Evolutionary conservation across 1,140 invertebrate genomes (phyloP), one percentile per base, ranked within the genome.

Genomic region (Aricia agestis): DNA sequence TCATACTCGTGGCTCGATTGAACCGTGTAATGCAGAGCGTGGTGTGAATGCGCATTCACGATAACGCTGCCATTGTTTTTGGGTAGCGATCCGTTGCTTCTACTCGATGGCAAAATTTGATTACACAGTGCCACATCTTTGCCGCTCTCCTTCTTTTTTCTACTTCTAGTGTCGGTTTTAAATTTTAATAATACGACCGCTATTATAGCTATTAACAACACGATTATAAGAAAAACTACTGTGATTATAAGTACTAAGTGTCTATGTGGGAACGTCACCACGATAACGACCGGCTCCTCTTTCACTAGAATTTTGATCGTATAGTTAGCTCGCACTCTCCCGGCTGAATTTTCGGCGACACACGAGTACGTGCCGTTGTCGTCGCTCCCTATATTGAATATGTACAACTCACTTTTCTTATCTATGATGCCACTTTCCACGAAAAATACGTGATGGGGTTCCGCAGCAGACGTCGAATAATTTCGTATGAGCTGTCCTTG

Each of bases 321-420:
- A 70, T 96, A 96, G 80, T 97, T 97, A 2, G 95, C 94, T 70
- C 94, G 93, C 0, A 94, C 92, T 68, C 92, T 93, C 15, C 97
- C 97, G 0, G 96, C 97, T 6, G 95, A 93, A 80, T 98, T 98
- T 78, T 96, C 95, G 0, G 96, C 97, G 1, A 95, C 89, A 81
- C 97, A 98, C 0, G 94, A 93, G 80, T 96, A 97, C 4, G 95
- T 96, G 3, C 97, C 97, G 76, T 97, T 97, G 71, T 96, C 95
- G 72, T 95, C 95, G 57, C 92, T 92, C 31, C 94, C 95, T 19
- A 95, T 93, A 82, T 96, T 95, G 74, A 94, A 95, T 76, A 96
- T 96, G 80, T 95, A 94, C 31, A 96, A 91, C 86, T 96, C 95
- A 78, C 95, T 95, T 72, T 93, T 94, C 84, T 96, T 95, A 79